Percentiles rank a stretch among this genome's conserved stretches.
Evolutionary conservation across 2,797 vertebrate genomes (phyloP).

Genomic region (Ctenopoma kingsleyae): DNA sequence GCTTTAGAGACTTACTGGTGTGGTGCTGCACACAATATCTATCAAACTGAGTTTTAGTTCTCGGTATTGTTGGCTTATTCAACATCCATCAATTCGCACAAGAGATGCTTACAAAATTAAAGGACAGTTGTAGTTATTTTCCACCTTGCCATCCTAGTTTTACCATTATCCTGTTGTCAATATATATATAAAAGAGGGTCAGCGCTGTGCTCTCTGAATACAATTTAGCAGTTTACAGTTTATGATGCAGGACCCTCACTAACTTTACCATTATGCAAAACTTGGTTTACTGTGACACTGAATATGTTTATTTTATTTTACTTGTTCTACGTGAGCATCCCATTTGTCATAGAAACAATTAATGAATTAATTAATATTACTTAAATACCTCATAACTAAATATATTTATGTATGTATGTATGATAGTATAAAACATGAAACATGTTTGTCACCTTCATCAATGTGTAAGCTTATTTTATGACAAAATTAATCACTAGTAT

Average conservation of each 20-base stretch:
- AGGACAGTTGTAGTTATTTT: conserved; percentile 15
- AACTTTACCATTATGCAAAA: neutral
- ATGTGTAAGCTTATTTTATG: conserved; percentile 3
- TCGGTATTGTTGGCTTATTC: conserved; percentile 32
- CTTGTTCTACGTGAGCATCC: neutral
- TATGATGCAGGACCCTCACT: neutral
- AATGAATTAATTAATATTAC: neutral
- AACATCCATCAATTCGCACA: conserved; percentile 5
- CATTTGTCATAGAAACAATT: neutral
- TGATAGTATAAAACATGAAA: neutral
- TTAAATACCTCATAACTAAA: neutral
- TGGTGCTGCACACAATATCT: conserved; percentile 35
- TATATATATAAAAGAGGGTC: conserved; percentile 14
- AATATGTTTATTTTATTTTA: conserved; percentile 1
- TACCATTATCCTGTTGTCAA: conserved; percentile 3
- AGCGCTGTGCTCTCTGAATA: neutral
- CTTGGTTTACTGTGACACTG: neutral
- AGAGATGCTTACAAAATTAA: conserved; percentile 5
- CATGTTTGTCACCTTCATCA: neutral
- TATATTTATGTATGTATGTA: neutral
- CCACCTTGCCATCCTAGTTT: conserved; percentile 5
- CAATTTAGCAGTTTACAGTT: neutral
- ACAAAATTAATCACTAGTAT: conserved; percentile 7
- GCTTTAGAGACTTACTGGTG: conserved; percentile 35
- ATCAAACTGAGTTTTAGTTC: conserved; percentile 41